Percentiles rank a stretch among this genome's conserved stretches.
Conservation (phyloP, 2,113 vertebrate genomes). For the Acinonyx jubatus region DNA sequence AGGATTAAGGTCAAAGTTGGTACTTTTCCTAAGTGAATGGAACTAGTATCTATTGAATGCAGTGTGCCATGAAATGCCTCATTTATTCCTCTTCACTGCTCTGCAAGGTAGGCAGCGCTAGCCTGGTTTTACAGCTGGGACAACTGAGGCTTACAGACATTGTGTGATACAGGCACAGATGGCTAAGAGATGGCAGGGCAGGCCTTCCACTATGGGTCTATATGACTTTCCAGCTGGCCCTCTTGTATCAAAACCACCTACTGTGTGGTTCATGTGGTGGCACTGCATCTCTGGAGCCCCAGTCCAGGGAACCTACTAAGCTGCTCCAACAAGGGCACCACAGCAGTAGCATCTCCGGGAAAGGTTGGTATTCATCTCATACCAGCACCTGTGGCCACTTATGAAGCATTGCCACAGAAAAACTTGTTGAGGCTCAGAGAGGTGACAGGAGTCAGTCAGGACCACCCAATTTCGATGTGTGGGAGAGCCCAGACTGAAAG, state of each 20-base stretch:
- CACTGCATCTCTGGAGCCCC: background rate
- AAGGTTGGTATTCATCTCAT: rapidly evolving
- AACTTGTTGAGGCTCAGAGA: background rate
- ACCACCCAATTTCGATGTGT: background rate
- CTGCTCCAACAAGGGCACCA: too few relatives aligned
- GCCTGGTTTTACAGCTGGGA: background rate
- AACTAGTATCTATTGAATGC: background rate
- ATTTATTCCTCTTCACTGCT: background rate
- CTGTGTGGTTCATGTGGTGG: rapidly evolving
- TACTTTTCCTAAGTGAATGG: background rate
- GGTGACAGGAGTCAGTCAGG: background rate
- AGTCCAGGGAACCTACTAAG: background rate
- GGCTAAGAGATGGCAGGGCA: rapidly evolving
- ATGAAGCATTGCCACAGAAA: background rate
- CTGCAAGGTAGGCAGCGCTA: background rate
- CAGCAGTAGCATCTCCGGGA: background rate
- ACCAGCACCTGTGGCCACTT: background rate
- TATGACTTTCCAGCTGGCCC: background rate
- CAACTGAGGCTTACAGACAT: background rate
- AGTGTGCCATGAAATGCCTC: too few relatives aligned
- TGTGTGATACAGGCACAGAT: too few relatives aligned
- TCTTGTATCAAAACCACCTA: background rate
- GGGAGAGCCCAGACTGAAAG: background rate
- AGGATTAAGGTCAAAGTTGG: background rate
- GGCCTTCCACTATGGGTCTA: rapidly evolving